These are phyloP conservation scores for Rhinoptilus africanus DNA, from an alignment of 2,113 vertebrate genomes.

Conservation along the genomic window DNA sequence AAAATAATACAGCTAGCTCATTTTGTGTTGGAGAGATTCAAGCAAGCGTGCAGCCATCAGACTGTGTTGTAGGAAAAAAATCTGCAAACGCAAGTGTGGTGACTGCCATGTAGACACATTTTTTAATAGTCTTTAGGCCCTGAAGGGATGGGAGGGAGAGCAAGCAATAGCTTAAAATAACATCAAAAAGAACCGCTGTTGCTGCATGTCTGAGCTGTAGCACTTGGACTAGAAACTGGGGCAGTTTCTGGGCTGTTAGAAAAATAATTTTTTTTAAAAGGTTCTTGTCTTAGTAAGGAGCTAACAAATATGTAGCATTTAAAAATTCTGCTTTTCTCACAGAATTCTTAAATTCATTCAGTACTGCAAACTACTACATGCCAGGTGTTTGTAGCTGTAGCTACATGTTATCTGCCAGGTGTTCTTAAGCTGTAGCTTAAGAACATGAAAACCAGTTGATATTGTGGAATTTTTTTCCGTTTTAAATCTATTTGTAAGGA, in stretches of 20 bases:
- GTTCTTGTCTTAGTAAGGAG: neutral
- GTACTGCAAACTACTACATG: neutral
- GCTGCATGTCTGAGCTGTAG: rapidly evolving
- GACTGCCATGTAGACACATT: neutral
- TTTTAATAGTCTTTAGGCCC: neutral
- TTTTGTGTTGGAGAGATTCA: neutral
- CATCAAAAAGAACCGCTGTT: neutral
- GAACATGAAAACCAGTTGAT: neutral
- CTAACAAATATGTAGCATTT: neutral
- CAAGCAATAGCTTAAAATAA: neutral
- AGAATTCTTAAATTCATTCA: neutral
- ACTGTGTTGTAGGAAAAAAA: neutral
- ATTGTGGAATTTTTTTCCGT: neutral
- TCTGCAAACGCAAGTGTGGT: neutral
- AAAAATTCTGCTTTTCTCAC: neutral
- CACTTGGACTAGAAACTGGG: neutral
- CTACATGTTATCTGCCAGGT: neutral
- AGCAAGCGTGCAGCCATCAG: neutral
- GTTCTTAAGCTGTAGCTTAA: neutral
- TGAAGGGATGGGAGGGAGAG: neutral
- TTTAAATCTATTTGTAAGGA: neutral
- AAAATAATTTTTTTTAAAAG: neutral
- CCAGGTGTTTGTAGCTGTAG: neutral
- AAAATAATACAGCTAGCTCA: neutral
- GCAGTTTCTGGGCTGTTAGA: neutral